Base-by-base conservation (phyloP, 2,888 invertebrate species). In the Phorcus lineatus region DNA sequence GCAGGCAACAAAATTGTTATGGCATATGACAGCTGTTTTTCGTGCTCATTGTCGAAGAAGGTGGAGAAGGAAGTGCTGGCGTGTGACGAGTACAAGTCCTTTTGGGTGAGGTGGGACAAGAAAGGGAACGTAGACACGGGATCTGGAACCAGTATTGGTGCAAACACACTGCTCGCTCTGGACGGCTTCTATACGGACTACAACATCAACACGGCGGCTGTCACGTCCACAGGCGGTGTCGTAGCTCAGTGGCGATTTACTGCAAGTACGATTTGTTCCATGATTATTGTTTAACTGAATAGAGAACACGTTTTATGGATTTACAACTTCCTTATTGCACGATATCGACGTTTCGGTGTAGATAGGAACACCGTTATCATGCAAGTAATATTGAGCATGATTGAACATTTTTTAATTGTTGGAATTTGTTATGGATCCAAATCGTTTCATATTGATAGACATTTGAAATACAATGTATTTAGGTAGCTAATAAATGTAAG, bases 61-160 rank as follows among this genome's bases (percentile, higher is more conserved):
- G 40, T 36, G 4, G 0, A 1, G 9, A 7, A 3, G 11, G 19
- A 70, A 40, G 70, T 36, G 31, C 17, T 70, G 19, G 19, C 36
- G 40, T 70, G 70, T n/a, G 40, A 31, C 70, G 17, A 13, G 70
- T 31, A 19, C 36, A 70, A 31, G 40, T 19, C 28, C 36, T 70
- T 70, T 19, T 70, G 70, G 70, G 36, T 70, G 16, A 70, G 70
- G 40, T 70, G 70, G 70, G 40, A 40, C 40, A 70, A 70, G 7
- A 36, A 31, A 17, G 70, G 70, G 19, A 36, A 19, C 0, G 28
- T 70, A 9, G 70, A 70, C 19, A 19, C 70, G 2, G 70, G 70
- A 13, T 19, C 36, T 36, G 70, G 70, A 16, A 70, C 70, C 11
- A 19, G 40, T 19, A 40, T 70, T 19, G 70, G 70, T 16, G 19